Evolutionary conservation across 2,797 vertebrate species (phyloP).

Genomic region (Enteromius anoplus): DNA sequence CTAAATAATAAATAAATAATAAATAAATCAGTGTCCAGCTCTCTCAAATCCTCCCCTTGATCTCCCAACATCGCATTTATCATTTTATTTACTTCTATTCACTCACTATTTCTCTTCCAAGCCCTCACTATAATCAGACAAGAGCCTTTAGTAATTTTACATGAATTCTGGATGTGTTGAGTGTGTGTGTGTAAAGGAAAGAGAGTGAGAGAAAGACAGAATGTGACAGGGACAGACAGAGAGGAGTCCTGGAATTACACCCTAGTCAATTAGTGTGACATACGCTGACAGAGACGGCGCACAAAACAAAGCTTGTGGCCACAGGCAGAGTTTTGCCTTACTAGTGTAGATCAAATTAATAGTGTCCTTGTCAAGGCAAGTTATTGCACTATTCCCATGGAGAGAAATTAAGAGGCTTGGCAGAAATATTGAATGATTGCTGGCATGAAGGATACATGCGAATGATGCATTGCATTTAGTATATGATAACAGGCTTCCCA

Average conservation of each 20-base stretch:
- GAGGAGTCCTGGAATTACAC: constrained; percentile 52
- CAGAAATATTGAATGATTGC: constrained; percentile 31
- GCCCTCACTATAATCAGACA: background rate
- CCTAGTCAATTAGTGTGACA: constrained; percentile 57
- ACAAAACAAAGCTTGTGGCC: constrained; percentile 52
- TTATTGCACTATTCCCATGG: constrained; percentile 42
- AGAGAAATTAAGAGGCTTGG: constrained; percentile 38
- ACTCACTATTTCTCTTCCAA: no score
- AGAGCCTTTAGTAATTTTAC: background rate
- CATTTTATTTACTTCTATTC: no score
- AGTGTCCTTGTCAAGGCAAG: constrained; percentile 50
- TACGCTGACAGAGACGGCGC: constrained; percentile 49
- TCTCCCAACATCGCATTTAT: background rate
- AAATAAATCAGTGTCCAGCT: no score
- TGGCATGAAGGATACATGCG: constrained; percentile 3
- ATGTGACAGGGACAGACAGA: constrained; percentile 4
- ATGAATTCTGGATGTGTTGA: background rate
- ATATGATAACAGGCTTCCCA: background rate
- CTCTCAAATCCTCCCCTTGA: constrained; percentile 2
- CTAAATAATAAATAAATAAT: no score
- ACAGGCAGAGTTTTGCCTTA: constrained; percentile 48
- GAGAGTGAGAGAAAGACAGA: background rate
- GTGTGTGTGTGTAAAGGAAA: background rate
- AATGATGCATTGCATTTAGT: background rate
- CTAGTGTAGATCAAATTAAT: constrained; percentile 60